phyloP scores from a whole-genome alignment of 2,888 invertebrate species.

The Leistus spinibarbis region DNA sequence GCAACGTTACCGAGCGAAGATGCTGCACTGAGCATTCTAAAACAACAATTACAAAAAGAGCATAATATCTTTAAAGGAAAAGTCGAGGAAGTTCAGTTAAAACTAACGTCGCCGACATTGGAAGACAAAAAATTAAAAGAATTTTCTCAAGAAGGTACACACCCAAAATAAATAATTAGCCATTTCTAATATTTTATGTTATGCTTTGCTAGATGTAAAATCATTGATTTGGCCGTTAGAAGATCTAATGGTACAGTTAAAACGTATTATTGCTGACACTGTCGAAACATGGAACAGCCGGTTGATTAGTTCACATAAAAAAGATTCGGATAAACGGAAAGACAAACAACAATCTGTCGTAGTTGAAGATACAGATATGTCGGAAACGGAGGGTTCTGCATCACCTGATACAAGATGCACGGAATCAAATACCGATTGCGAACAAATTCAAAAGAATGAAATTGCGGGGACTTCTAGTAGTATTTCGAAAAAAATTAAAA shows the following conservation, averaged over 20 bases:
- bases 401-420: conserved; percentile 17
- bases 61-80: conserved; percentile 77
- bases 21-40: conserved; percentile 63
- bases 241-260: conserved; percentile 68
- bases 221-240: conserved; percentile 60
- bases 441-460: conserved; percentile 37
- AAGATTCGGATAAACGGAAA: conserved; percentile 53
- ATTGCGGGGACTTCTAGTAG: conserved; percentile 50
- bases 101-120: conserved; percentile 70
- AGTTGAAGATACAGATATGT: conserved; percentile 43
- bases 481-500: conserved; percentile 58
- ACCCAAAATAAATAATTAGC: neutral
- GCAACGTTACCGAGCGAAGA: conserved; percentile 63
- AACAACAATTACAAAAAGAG: conserved; percentile 68
- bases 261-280: conserved; percentile 71
- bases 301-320: conserved; percentile 55
- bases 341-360: conserved; percentile 43
- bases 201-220: conserved; percentile 51
- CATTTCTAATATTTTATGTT: neutral
- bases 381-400: conserved; percentile 46
- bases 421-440: conserved; percentile 48
- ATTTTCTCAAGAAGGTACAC: conserved; percentile 51
- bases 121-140: conserved; percentile 58
- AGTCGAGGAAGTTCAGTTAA: conserved; percentile 80
- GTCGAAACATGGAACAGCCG: conserved; percentile 73